Conservation (phyloP, 2,797 vertebrate genomes). For the Acipenser transmontanus region DNA sequence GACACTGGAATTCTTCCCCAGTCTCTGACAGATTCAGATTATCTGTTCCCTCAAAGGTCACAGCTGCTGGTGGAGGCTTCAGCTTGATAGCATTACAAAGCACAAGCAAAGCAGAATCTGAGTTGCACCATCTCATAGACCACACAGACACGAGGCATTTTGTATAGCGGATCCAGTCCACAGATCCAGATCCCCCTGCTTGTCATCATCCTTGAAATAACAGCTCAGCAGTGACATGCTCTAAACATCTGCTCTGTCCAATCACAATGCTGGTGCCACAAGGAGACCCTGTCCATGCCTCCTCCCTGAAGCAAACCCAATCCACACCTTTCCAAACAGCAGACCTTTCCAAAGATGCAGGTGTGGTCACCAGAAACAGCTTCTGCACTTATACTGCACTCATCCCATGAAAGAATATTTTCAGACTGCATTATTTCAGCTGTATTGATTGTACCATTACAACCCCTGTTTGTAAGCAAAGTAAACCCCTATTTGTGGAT, state of each 20-base stretch:
- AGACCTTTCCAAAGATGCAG: not conserved
- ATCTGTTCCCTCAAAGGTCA: constrained; percentile 54
- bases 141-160: constrained; percentile 10
- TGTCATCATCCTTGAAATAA: constrained; percentile 12
- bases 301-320: too few relatives aligned
- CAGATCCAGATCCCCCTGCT: constrained; percentile 7
- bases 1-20: constrained; percentile 49
- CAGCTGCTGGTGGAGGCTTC: constrained; percentile 40
- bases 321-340: not conserved
- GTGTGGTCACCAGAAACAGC: not conserved
- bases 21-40: constrained; percentile 39
- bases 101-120: constrained; percentile 15
- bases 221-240: constrained; percentile 4
- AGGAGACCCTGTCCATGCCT: not conserved
- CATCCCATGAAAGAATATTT: not conserved
- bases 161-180: constrained; percentile 17
- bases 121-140: constrained; percentile 16
- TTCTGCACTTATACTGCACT: not conserved
- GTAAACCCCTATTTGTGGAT: not conserved
- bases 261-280: constrained; percentile 10
- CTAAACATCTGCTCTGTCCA: constrained; percentile 21
- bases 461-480: not conserved
- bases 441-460: not conserved
- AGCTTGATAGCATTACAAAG: constrained; percentile 20
- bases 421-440: not conserved